These are phyloP conservation scores for Peromyscus aztecus DNA, from an alignment of 2,797 vertebrate genomes.

Conservation along the genomic window DNA sequence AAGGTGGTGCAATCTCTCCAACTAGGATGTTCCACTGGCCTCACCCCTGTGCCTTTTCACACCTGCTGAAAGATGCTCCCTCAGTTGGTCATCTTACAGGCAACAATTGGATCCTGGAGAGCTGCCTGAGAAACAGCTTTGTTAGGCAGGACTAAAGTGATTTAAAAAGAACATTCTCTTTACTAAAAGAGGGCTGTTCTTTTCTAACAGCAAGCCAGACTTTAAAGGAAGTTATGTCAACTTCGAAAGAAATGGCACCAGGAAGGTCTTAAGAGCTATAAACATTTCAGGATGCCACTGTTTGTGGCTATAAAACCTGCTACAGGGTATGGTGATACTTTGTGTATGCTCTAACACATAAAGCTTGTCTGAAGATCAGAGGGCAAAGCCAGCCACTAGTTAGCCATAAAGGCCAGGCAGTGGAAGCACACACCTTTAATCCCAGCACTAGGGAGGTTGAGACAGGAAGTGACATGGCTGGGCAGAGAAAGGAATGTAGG, in stretches of 20 bases:
- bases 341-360: too few species aligned
- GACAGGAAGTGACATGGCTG: too few species aligned
- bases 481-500: too few species aligned
- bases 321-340: not conserved
- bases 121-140: slow-evolving; percentile 57
- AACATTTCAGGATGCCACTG: not conserved
- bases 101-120: not conserved
- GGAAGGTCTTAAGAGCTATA: not conserved
- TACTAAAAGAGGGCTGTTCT: not conserved
- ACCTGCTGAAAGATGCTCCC: not conserved
- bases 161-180: not conserved
- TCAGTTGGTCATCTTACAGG: not conserved
- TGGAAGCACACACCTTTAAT: too few species aligned
- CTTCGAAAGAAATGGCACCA: not conserved
- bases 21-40: not conserved
- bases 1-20: slow-evolving; percentile 63
- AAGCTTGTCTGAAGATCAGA: too few species aligned
- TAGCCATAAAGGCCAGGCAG: too few species aligned
- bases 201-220: slow-evolving; percentile 51
- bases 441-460: too few species aligned
- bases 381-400: too few species aligned
- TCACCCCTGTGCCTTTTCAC: not conserved
- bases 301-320: not conserved
- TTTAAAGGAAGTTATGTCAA: not conserved
- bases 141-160: slow-evolving; percentile 36